Evolutionary conservation across 35 echinoderm and acorn worm genomes (phyloP).

Genomic region (Nesometra sesokonis): DNA sequence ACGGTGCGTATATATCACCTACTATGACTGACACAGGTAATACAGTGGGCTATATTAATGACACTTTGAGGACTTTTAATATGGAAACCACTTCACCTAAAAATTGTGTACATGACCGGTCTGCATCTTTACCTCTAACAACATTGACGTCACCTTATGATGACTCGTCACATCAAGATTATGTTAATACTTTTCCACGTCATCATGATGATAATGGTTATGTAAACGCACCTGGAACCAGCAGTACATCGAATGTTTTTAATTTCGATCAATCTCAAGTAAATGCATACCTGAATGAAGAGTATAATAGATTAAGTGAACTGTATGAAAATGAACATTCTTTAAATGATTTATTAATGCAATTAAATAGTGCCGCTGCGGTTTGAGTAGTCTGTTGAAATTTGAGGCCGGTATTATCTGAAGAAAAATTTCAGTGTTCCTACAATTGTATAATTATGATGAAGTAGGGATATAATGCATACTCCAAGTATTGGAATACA

Average conservation of each 20-base stretch:
- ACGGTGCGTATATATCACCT: not conserved
- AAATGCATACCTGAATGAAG: not conserved
- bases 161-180: not conserved
- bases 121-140: not conserved
- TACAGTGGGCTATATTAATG: not conserved
- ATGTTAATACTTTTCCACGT: not conserved
- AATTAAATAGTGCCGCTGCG: no score
- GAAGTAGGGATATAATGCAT: no score
- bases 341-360: not conserved
- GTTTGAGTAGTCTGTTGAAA: no score
- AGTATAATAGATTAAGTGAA: not conserved
- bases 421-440: no score
- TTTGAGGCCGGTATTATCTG: no score
- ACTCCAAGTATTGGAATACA: no score
- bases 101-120: not conserved
- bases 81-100: not conserved
- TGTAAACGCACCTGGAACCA: not conserved
- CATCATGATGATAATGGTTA: not conserved
- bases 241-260: not conserved
- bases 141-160: not conserved
- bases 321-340: not conserved
- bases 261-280: not conserved
- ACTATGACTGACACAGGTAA: not conserved
- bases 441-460: no score
- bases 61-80: not conserved